Evolutionary conservation across 2,888 invertebrate genomes (phyloP).

Genomic region (Euclidia mi): DNA sequence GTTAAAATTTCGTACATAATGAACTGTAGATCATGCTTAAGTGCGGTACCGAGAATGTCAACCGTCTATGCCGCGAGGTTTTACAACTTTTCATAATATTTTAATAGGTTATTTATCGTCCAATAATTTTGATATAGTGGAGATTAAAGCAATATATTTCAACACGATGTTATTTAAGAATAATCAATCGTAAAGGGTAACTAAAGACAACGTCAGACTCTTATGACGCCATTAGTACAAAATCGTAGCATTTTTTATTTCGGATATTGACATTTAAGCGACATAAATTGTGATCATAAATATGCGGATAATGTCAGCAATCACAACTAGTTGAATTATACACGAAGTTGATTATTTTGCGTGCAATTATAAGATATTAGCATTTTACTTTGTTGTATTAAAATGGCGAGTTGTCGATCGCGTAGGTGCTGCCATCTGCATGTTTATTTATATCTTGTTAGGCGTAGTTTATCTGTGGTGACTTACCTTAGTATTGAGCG

Average conservation of each 20-base stretch:
- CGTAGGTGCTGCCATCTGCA: no score
- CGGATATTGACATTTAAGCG: constrained; percentile 32
- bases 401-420: no score
- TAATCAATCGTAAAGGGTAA: constrained; percentile 26
- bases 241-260: constrained; percentile 21
- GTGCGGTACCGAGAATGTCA: constrained; percentile 32
- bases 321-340: constrained; percentile 1
- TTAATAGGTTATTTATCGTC: constrained; percentile 26
- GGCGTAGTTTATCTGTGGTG: constrained; percentile 7
- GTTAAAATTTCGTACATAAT: constrained; percentile 39
- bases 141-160: constrained; percentile 33
- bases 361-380: background rate
- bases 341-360: background rate
- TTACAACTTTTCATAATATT: constrained; percentile 35
- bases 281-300: constrained; percentile 29
- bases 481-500: constrained; percentile 83
- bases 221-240: constrained; percentile 17
- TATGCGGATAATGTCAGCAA: constrained; percentile 3
- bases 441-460: no score
- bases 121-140: constrained; percentile 20
- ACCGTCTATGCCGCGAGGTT: constrained; percentile 28
- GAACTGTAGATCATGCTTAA: constrained; percentile 31
- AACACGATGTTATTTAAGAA: constrained; percentile 23
- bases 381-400: no score
- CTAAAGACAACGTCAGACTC: constrained; percentile 4